phyloP scores from a whole-genome alignment of 64 coral and sea anemone species.

The Anthopleura sola region DNA sequence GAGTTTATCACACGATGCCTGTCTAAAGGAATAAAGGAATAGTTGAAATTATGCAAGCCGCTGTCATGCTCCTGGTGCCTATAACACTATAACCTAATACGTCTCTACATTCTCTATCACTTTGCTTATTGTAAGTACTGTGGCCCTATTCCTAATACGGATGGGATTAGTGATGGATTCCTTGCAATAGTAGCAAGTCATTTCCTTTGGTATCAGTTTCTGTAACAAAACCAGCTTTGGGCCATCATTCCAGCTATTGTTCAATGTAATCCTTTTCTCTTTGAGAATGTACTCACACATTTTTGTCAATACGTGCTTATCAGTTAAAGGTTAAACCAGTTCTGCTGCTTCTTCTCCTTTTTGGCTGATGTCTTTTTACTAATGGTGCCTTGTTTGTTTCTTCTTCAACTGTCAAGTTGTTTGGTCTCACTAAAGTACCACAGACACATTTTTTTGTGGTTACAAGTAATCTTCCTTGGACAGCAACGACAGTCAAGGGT shows the following conservation, averaged over 20 bases:
- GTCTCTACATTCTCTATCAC: slow-evolving; percentile 25
- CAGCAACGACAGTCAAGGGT: slow-evolving; percentile 53
- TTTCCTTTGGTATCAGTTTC: slow-evolving; percentile 41
- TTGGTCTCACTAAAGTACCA: slow-evolving; percentile 40
- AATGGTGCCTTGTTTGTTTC: neutral
- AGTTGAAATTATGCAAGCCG: slow-evolving; percentile 22
- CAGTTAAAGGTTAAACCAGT: slow-evolving; percentile 16
- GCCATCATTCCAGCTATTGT: neutral
- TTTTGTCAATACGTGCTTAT: neutral
- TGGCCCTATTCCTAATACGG: slow-evolving; percentile 1
- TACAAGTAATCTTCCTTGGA: slow-evolving; percentile 16
- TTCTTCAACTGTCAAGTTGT: slow-evolving; percentile 1
- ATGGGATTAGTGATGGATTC: neutral
- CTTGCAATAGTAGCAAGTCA: slow-evolving; percentile 1
- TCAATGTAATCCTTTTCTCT: slow-evolving; percentile 1
- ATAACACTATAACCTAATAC: slow-evolving; percentile 39
- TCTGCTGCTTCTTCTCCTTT: neutral
- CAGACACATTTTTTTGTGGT: slow-evolving; percentile 44
- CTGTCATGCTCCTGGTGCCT: slow-evolving; percentile 30
- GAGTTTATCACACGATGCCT: no score
- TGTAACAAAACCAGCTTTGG: neutral
- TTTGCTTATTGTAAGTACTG: slow-evolving; percentile 19
- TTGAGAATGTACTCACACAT: slow-evolving; percentile 40
- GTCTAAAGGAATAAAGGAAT: no score
- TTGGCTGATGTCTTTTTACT: neutral